Base-by-base conservation (phyloP, 2,113 vertebrate species). In the Clarias macrocephalus region DNA sequence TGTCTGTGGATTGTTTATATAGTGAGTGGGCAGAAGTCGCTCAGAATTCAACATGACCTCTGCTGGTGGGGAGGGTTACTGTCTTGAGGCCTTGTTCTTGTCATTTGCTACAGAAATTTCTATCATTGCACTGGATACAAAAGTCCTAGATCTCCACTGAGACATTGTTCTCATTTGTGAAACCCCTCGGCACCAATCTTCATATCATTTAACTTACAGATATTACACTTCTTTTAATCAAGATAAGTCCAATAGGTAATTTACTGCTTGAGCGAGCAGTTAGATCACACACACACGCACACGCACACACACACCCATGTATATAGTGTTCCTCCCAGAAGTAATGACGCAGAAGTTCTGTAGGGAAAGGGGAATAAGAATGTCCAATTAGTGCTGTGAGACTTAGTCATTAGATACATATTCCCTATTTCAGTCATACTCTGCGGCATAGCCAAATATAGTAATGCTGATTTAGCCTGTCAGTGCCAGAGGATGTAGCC, bases 201-300 rank as follows among this genome's bases (percentile, higher is more conserved):
- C 60, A 63, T 85, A 73, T 81, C 23, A 52, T 66, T 87, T 87
- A 83, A 83, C 63, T 57, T 83, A 87, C 86, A 87, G 37, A 86
- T 86, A 79, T 89, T 89, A 76, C 70, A 66, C 68, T 87, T 81
- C 66, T 80, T 84, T 87, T 81, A 89, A 89, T 89, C 86, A 89
- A 89, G 89, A 79, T 37, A 48, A 88, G 73, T 76, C 72, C 80
- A 72, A 82, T 86, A 42, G 28, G 79, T 88, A 89, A 89, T 89
- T 89, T 88, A 79, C 33, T 88, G 85, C 88, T 62, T 87, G 89
- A 85, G 76, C 63, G 70, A 57, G 65, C 70, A 73, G 59, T 54
- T 52, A 16, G 80, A 56, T 66, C 21, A 54, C 68, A 75, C 68
- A 75, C 57, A 33, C 25, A 33, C 33, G 28, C 68, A 42, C 66